Conservation (phyloP, 2,888 invertebrate genomes). For the Sarcophaga variegata region DNA sequence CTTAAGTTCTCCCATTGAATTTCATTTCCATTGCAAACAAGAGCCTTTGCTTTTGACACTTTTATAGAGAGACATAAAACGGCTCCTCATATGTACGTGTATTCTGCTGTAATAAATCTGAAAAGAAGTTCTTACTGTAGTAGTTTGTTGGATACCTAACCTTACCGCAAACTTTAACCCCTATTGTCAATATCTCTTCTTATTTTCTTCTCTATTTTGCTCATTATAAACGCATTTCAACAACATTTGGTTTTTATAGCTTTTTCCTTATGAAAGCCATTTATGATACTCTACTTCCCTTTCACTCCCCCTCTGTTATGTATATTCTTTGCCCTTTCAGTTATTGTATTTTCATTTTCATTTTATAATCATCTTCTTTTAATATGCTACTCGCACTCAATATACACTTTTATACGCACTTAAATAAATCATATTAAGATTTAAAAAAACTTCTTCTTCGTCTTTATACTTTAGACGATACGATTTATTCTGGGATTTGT, state of each 20-base stretch:
- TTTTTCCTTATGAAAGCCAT: background rate
- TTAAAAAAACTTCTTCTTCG: conserved; percentile 26
- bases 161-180: background rate
- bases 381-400: background rate
- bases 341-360: background rate
- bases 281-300: background rate
- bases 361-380: background rate
- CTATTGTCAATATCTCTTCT: background rate
- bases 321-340: background rate
- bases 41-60: no score
- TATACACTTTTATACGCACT: conserved; percentile 24
- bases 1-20: no score
- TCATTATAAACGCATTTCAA: background rate
- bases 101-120: no score
- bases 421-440: conserved; percentile 53
- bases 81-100: no score
- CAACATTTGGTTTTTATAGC: background rate
- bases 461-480: background rate
- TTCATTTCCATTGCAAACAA: no score
- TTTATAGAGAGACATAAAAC: no score
- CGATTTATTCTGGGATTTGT: conserved; percentile 32
- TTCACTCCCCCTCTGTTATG: background rate
- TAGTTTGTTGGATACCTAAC: background rate
- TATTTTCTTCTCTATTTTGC: background rate
- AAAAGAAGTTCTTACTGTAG: background rate